phyloP scores from a whole-genome alignment of 2,113 vertebrate genomes.

The Ptilorrhoa leucosticta region DNA sequence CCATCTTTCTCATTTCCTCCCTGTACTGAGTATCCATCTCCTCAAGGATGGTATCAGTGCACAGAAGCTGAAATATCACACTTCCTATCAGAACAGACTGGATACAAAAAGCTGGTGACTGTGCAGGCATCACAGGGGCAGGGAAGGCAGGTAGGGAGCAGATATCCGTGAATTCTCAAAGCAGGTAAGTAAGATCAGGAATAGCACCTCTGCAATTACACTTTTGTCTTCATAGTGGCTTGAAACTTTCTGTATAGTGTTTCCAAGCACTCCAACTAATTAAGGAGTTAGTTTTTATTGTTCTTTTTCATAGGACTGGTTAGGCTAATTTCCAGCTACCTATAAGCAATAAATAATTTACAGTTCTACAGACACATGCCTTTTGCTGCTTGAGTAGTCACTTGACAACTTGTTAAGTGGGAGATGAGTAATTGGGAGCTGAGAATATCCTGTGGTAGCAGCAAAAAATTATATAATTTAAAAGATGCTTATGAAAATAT shows the following conservation, averaged over 20 bases:
- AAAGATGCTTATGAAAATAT: neutral
- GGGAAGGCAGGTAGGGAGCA: neutral
- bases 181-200: neutral
- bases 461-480: neutral
- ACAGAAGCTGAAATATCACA: neutral
- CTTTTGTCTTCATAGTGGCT: neutral
- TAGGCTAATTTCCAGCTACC: neutral
- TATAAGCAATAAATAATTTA: neutral
- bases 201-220: neutral
- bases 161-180: neutral
- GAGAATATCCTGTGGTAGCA: neutral
- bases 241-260: neutral
- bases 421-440: neutral
- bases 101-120: neutral
- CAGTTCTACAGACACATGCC: neutral
- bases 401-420: neutral
- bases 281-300: neutral
- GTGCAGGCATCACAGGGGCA: neutral
- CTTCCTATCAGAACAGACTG: neutral
- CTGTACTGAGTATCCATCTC: neutral
- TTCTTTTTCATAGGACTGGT: neutral
- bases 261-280: neutral
- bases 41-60: neutral
- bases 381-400: neutral
- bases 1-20: neutral